phyloP scores from a whole-genome alignment of 2,113 vertebrate species.

The Chinchilla lanigera region DNA sequence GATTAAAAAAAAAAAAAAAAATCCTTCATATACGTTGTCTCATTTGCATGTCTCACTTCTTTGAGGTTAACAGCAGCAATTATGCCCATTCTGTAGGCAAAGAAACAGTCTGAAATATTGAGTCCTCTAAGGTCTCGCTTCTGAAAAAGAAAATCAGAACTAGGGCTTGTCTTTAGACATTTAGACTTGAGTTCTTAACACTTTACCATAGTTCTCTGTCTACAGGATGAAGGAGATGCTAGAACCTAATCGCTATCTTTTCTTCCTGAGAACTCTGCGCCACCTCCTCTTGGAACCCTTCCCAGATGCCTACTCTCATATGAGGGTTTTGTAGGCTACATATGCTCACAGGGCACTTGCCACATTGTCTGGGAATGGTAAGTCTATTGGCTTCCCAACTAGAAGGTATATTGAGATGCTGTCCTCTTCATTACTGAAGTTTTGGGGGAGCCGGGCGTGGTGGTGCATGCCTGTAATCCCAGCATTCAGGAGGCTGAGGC shows the following conservation, averaged over 20 bases:
- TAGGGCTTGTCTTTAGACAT: neutral
- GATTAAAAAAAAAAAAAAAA: too few species aligned
- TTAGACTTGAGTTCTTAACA: conserved; percentile 16
- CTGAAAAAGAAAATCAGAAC: neutral
- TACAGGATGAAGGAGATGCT: neutral
- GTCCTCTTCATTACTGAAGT: neutral
- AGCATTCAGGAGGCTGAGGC: too few species aligned
- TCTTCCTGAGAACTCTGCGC: conserved; percentile 2
- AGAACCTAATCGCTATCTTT: conserved; percentile 24
- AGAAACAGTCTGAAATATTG: conserved; percentile 18
- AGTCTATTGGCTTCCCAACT: neutral
- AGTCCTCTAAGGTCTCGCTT: neutral
- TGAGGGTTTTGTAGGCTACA: neutral
- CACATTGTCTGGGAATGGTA: neutral
- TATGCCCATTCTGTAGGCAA: neutral
- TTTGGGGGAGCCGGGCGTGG: too few species aligned
- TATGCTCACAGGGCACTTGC: neutral
- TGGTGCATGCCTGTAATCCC: too few species aligned
- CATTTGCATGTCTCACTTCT: neutral
- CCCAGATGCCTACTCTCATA: neutral
- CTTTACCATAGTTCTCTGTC: neutral
- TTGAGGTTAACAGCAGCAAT: neutral
- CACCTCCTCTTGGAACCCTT: conserved; percentile 16
- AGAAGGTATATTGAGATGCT: neutral
- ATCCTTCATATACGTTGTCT: conserved; percentile 19